A percentile compares a stretch with the other conserved stretches of the same genome.
Conservation (phyloP, 2,888 invertebrate species). For the Catocala fraxini region DNA sequence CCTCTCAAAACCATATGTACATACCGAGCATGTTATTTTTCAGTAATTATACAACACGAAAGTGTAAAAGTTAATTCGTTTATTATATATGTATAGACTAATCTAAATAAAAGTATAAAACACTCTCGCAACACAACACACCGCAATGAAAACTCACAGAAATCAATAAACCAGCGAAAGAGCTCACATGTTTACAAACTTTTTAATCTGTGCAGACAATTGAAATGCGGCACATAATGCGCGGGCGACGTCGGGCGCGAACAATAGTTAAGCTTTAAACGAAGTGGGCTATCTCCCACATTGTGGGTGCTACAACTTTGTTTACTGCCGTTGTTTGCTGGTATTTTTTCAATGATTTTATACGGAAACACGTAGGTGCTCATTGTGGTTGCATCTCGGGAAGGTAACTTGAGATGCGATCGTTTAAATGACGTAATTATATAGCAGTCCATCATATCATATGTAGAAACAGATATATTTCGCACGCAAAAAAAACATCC, state of each 20-base stretch:
- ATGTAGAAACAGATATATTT: no score
- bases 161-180: slow-evolving; percentile 56
- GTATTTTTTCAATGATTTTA: slow-evolving; percentile 39
- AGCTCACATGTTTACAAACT: slow-evolving; percentile 57
- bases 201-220: slow-evolving; percentile 71
- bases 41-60: no score
- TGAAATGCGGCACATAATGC: slow-evolving; percentile 70
- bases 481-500: no score
- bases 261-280: slow-evolving; percentile 74
- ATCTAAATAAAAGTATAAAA: neutral
- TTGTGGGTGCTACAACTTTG: slow-evolving; percentile 42
- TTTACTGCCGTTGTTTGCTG: slow-evolving; percentile 9
- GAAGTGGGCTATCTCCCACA: slow-evolving; percentile 72
- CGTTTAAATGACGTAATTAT: no score
- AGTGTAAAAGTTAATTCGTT: no score
- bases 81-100: no score
- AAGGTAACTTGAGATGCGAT: neutral
- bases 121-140: slow-evolving; percentile 7
- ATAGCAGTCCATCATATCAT: no score
- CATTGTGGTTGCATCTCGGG: neutral
- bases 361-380: slow-evolving; percentile 8
- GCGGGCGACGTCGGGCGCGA: slow-evolving; percentile 55
- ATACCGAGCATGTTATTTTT: no score
- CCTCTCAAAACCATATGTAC: no score
- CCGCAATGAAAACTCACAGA: slow-evolving; percentile 29